Percentiles rank a stretch among this genome's conserved stretches.
phyloP scores from a whole-genome alignment of 2,797 vertebrate genomes.

The Carduelis carduelis region DNA sequence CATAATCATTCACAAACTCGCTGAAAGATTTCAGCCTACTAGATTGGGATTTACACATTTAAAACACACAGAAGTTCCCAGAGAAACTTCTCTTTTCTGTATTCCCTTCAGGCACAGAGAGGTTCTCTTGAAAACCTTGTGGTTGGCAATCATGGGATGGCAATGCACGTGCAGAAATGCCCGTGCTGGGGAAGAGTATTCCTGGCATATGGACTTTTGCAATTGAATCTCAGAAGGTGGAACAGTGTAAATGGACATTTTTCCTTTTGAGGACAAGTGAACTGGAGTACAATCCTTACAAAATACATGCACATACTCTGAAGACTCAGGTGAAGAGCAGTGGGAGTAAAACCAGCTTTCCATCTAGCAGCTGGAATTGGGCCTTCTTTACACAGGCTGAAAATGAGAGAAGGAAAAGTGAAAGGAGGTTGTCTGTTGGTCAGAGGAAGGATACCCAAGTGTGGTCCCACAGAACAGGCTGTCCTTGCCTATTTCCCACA shows the following conservation, averaged over 20 bases:
- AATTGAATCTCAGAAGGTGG: neutral
- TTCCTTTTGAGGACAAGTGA: neutral
- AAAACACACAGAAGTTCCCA: neutral
- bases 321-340: neutral
- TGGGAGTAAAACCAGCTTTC: neutral
- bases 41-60: neutral
- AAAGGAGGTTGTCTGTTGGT: neutral
- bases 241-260: neutral
- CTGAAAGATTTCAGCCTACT: neutral
- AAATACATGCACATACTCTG: neutral
- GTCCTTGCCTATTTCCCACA: neutral
- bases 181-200: accelerated
- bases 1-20: accelerated
- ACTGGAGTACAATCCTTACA: neutral
- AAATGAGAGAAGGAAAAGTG: neutral
- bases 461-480: neutral
- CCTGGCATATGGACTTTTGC: neutral
- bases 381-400: neutral
- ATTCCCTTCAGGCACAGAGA: neutral
- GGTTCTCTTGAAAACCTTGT: neutral
- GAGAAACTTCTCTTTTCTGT: neutral
- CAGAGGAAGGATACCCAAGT: neutral
- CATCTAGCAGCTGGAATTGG: neutral
- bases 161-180: neutral
- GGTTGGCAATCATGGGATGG: accelerated